A percentile compares a stretch with the other conserved stretches of the same genome.
Conservation (phyloP, 2,113 vertebrate species). For the Hemibagrus wyckioides region DNA sequence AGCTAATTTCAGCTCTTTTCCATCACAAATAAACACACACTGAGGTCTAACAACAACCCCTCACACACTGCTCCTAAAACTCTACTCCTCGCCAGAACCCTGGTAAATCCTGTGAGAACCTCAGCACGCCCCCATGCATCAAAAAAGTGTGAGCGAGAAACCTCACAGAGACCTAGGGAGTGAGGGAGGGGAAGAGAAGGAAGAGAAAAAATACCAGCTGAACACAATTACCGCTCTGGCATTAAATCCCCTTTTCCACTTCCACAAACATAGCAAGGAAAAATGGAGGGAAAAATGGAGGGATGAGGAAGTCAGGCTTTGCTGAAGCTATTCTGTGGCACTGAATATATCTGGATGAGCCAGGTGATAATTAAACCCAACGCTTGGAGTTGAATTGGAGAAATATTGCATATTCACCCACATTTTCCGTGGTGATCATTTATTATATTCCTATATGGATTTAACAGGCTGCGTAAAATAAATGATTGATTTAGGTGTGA, state of each 20-base stretch:
- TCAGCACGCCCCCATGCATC: constrained; percentile 57
- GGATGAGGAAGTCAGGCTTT: constrained; percentile 58
- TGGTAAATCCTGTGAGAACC: constrained; percentile 55
- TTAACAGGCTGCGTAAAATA: neutral
- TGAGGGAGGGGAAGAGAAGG: constrained; percentile 60
- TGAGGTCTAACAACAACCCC: constrained; percentile 25
- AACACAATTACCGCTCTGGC: constrained; percentile 65
- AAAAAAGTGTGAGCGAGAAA: constrained; percentile 5
- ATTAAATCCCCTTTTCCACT: constrained; percentile 63
- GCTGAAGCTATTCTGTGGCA: constrained; percentile 44
- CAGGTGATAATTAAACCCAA: constrained; percentile 2
- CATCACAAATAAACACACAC: neutral
- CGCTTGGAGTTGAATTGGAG: neutral
- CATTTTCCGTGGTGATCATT: neutral
- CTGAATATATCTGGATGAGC: constrained; percentile 4
- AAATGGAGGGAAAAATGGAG: constrained; percentile 28
- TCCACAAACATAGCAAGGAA: constrained; percentile 44
- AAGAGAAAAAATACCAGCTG: constrained; percentile 67
- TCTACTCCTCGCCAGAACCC: constrained; percentile 13
- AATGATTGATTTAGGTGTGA: neutral
- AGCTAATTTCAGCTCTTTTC: neutral
- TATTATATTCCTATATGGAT: neutral
- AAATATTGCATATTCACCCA: neutral
- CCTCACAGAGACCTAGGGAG: constrained; percentile 42
- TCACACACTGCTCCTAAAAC: constrained; percentile 26